Percentiles rank a stretch among this genome's conserved stretches.
Conservation (phyloP, 2,888 invertebrate genomes). For the Euphydryas editha region DNA sequence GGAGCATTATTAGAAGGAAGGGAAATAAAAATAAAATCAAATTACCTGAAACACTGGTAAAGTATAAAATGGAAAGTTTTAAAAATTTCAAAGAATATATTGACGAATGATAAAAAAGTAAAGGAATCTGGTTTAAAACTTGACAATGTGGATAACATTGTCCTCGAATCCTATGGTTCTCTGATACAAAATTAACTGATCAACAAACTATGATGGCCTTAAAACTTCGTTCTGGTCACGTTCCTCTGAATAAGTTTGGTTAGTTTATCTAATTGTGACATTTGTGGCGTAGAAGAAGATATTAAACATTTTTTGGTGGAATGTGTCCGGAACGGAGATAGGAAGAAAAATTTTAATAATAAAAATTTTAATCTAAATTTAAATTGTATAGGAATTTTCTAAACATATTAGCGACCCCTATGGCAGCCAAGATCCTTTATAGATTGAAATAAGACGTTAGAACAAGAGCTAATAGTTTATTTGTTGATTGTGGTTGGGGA, state of each 20-base stretch:
- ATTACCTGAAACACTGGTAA: not conserved
- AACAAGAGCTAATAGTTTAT: too few relatives aligned
- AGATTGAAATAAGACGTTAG: too few relatives aligned
- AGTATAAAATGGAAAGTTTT: not conserved
- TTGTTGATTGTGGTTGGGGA: too few relatives aligned
- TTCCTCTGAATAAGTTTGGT: not conserved
- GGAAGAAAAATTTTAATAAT: too few relatives aligned
- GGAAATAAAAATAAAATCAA: not conserved
- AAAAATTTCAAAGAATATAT: not conserved
- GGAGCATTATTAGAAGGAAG: not conserved
- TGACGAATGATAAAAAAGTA: not conserved
- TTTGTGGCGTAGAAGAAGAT: not conserved
- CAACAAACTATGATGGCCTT: not conserved
- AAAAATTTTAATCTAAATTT: too few relatives aligned
- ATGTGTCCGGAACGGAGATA: not conserved
- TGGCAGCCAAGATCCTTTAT: too few relatives aligned
- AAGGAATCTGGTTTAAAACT: too few relatives aligned
- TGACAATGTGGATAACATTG: not conserved
- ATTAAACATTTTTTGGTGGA: not conserved
- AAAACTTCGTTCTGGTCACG: conserved; percentile 1
- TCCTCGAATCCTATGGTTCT: not conserved
- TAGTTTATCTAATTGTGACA: not conserved
- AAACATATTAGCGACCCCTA: too few relatives aligned
- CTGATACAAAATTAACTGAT: not conserved
- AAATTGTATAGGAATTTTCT: too few relatives aligned